Base-by-base conservation (phyloP, 2,888 invertebrate genomes). In the Luperina testacea region DNA sequence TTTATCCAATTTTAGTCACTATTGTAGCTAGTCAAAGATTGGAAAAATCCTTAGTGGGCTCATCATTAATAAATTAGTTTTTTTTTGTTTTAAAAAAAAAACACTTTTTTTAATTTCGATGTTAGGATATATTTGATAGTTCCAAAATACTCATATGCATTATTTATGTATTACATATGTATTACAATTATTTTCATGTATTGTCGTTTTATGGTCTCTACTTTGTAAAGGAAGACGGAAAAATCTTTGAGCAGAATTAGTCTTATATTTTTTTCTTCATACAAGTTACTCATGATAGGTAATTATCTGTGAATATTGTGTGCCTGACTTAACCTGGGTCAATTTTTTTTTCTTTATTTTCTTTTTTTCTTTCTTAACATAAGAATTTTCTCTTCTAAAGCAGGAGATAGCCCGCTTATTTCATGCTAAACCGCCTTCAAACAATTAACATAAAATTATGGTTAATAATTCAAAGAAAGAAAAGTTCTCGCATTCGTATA, bases 391-490 rank as follows among this genome's bases (percentile, higher is more conserved):
- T 15, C 17, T 38, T 64, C 1, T 17, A 32, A 73, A 80, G 2
- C 9, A 38, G 5, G 32, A n/a, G 75, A 65, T 48, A 75, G 2
- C 11, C 1, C n/a, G 32, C n/a, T 67, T 32, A 42, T 15, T 59
- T n/a, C 20, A n/a, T 15, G 27, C 13, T 20, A n/a, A 82, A 48
- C 20, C 3, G n/a, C 48, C 24, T 27, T 48, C 11, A 20, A 76
- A 51, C n/a, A 76, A 82, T 82, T 76, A 67, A 4, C 65, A 78
- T 75, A 42, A 42, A 42, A 42, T 20, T 17, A 75, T 51, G 13
- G 8, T 17, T 42, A 59, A 57, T 42, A 65, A 59, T 65, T 48
- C 20, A 9, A 0, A 27, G 15, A 27, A 64, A 67, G 32, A 78
- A 78, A 64, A 38, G 13, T 24, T 64, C 24, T 17, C 11, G 17